A percentile compares a stretch with the other conserved stretches of the same genome.
Conservation (phyloP, 2,797 vertebrate species). For the Dendrocincla fuliginosa region DNA sequence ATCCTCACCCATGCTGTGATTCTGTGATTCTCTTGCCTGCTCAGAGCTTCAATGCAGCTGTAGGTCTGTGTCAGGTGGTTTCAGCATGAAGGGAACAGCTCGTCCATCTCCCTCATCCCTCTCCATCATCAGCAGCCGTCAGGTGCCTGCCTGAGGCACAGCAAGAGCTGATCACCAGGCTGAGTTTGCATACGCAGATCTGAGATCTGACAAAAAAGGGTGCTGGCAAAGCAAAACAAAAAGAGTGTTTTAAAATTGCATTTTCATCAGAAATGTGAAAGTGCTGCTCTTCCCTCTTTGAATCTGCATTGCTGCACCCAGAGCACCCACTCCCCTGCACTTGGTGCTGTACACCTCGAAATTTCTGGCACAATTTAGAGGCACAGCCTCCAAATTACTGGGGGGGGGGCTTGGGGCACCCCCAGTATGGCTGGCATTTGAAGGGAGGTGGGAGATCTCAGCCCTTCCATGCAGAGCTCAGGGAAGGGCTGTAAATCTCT, state of each 20-base stretch:
- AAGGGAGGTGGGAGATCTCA: not conserved
- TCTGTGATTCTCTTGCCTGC: not conserved
- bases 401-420: not conserved
- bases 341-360: not conserved
- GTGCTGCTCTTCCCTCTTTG: not conserved
- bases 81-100: not conserved
- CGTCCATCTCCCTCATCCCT: not conserved
- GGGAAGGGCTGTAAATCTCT: not conserved
- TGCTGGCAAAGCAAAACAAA: not conserved
- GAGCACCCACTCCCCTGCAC: rapidly evolving
- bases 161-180: not conserved
- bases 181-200: not conserved
- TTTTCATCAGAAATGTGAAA: not conserved
- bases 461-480: not conserved
- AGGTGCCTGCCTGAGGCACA: not conserved
- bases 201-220: not conserved
- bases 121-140: not conserved
- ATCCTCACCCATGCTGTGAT: not conserved
- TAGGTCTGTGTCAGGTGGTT: not conserved
- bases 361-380: not conserved
- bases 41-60: not conserved
- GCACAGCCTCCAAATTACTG: not conserved
- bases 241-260: not conserved
- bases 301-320: not conserved
- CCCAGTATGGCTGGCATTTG: not conserved